Evolutionary conservation across 2,797 vertebrate species (phyloP).

Genomic region (Rousettus madagascariensis): DNA sequence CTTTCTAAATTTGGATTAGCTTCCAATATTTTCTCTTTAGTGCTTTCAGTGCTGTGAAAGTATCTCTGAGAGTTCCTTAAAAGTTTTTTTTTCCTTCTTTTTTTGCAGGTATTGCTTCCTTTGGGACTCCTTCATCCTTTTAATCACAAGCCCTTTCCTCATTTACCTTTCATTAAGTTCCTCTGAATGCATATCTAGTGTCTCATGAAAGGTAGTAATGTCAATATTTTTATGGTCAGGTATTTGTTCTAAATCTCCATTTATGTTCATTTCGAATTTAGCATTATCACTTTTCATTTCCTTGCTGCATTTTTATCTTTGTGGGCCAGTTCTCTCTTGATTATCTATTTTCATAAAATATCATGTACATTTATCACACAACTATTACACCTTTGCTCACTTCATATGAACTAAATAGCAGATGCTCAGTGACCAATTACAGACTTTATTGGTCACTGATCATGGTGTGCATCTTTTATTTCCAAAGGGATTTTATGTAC

Average conservation of each 20-base stretch:
- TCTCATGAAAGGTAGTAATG: background rate
- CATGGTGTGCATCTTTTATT: background rate
- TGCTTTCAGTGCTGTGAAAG: conserved; percentile 3
- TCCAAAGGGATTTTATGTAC: background rate
- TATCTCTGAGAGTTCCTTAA: background rate
- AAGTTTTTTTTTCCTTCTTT: background rate
- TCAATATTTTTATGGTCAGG: background rate
- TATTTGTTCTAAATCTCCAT: background rate
- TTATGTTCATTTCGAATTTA: background rate
- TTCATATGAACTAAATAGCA: background rate
- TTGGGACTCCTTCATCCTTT: background rate
- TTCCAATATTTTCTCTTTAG: background rate
- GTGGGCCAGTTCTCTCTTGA: background rate
- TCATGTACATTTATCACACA: background rate
- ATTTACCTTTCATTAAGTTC: background rate
- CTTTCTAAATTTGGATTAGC: background rate
- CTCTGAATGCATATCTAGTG: background rate
- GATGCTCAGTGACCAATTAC: background rate
- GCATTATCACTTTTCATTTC: conserved; percentile 17
- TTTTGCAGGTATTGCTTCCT: background rate
- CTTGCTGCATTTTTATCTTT: background rate
- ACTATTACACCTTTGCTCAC: background rate
- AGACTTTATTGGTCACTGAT: background rate
- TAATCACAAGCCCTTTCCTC: background rate
- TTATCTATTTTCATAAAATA: background rate